These are phyloP conservation scores for Drosophila truncata DNA, from an alignment of 1,140 invertebrate genomes.

Conservation along the genomic window DNA sequence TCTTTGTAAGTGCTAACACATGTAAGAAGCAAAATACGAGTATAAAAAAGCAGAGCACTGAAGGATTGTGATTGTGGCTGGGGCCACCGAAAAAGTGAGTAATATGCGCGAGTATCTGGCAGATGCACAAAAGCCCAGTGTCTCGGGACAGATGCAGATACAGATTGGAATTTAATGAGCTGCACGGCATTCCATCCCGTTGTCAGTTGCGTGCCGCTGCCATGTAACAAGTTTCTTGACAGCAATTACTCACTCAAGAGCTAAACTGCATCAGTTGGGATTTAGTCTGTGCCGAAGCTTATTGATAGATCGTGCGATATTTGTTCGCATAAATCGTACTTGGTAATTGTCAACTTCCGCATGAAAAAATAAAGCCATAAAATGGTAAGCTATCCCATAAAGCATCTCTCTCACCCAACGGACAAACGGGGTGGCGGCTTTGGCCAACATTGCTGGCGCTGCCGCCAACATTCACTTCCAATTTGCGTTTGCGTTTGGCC, in stretches of 20 bases:
- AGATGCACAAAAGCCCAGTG: slow-evolving; percentile 26
- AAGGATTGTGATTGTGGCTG: slow-evolving; percentile 22
- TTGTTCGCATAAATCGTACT: slow-evolving; percentile 38
- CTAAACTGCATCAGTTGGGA: slow-evolving; percentile 16
- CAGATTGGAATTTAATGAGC: slow-evolving; percentile 49
- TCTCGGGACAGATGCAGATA: slow-evolving; percentile 28
- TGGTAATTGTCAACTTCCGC: slow-evolving; percentile 50
- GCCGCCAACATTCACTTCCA: slow-evolving; percentile 63
- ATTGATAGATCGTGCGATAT: slow-evolving; percentile 17
- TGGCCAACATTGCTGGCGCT: slow-evolving; percentile 42
- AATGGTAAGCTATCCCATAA: slow-evolving; percentile 34
- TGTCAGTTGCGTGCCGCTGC: slow-evolving; percentile 18
- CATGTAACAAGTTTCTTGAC: slow-evolving; percentile 47
- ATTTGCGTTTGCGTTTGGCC: slow-evolving; percentile 53
- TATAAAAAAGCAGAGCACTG: slow-evolving; percentile 20
- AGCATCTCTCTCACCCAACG: slow-evolving; percentile 42
- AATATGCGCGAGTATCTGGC: slow-evolving; percentile 27
- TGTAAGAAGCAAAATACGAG: slow-evolving; percentile 29
- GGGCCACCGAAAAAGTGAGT: slow-evolving; percentile 30
- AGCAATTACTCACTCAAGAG: slow-evolving; percentile 34
- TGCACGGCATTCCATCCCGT: slow-evolving; percentile 37
- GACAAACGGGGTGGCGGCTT: slow-evolving; percentile 11
- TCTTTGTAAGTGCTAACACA: slow-evolving; percentile 47
- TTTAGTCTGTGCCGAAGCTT: slow-evolving; percentile 11
- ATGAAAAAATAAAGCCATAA: slow-evolving; percentile 42